Evolutionary conservation across 2,113 vertebrate species (phyloP), one percentile per base, ranked within the genome.

Genomic region (Hypocryptadius cinnamomeus): DNA sequence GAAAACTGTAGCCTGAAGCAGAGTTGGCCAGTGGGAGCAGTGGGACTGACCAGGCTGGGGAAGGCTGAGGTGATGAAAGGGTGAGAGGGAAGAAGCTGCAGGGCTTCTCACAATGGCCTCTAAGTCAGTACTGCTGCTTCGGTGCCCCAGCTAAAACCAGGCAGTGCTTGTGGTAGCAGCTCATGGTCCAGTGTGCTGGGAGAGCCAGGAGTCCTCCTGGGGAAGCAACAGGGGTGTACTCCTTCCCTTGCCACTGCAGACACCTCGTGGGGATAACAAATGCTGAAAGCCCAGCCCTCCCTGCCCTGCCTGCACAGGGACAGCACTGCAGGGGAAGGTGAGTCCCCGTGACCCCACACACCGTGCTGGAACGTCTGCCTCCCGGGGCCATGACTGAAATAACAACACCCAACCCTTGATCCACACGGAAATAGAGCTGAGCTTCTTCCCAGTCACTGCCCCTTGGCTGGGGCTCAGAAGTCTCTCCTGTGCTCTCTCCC

Each of bases 271-370:
- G 71, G 23, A 21, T 8, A 60, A 23, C 3, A 51, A 15, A 50
- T 13, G 37, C 84, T 33, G 73, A 56, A 53, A 40, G 10, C 6
- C 25, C 16, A n/a, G 56, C 15, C 2, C 13, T 53, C 11, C 13
- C 40, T 14, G 33, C 1, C 5, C 25, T n/a, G 77, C 40, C 81
- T 18, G 25, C 25, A 5, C 10, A 72, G 28, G 31, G 39, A 21
- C 2, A 31, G 73, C 42, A 5, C 2, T 54, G 51, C 39, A 45
- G 25, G 18, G 15, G 59, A 25, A 8, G 33, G 27, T 13, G 22
- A 4, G 10, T n/a, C 74, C 40, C 54, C 0, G 0, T 3, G 30
- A 13, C 45, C 35, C 48, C 2, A 1, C 31, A 33, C 56, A 11
- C 60, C 10, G 4, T 13, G 19, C 68, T 51, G 51, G n/a, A 37